phyloP scores from a whole-genome alignment of 2,797 vertebrate species.

The Scleropages formosus region DNA sequence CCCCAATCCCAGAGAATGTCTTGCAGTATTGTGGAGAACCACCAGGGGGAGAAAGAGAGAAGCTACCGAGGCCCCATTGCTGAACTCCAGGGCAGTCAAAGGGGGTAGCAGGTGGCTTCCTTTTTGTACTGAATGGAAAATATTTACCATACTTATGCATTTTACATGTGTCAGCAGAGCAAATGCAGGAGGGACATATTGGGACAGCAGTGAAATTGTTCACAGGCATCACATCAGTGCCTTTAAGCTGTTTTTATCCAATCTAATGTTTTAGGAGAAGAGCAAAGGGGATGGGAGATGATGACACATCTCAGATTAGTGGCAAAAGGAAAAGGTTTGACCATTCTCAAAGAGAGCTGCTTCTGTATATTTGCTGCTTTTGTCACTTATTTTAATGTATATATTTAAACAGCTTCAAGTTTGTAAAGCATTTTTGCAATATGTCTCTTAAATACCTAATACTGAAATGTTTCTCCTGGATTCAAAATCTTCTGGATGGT shows the following conservation, averaged over 20 bases:
- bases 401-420: too few relatives aligned
- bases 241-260: constrained; percentile 28
- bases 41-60: constrained; percentile 59
- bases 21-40: constrained; percentile 33
- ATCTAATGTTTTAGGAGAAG: constrained; percentile 47
- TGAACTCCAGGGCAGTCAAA: constrained; percentile 6
- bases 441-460: too few relatives aligned
- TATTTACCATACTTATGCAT: too few relatives aligned
- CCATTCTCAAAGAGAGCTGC: neutral
- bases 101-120: constrained; percentile 50
- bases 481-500: too few relatives aligned
- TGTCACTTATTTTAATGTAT: neutral
- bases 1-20: neutral
- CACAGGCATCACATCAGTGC: neutral
- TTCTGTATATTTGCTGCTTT: neutral
- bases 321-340: constrained; percentile 43
- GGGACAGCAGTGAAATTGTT: neutral
- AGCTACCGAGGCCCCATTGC: constrained; percentile 19
- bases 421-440: too few relatives aligned
- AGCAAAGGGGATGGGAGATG: constrained; percentile 12
- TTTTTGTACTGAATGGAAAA: too few relatives aligned
- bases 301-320: constrained; percentile 39
- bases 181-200: neutral
- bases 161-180: neutral
- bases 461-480: too few relatives aligned